phyloP scores from a whole-genome alignment of 2,797 vertebrate species.

The Sebastes cheni region DNA sequence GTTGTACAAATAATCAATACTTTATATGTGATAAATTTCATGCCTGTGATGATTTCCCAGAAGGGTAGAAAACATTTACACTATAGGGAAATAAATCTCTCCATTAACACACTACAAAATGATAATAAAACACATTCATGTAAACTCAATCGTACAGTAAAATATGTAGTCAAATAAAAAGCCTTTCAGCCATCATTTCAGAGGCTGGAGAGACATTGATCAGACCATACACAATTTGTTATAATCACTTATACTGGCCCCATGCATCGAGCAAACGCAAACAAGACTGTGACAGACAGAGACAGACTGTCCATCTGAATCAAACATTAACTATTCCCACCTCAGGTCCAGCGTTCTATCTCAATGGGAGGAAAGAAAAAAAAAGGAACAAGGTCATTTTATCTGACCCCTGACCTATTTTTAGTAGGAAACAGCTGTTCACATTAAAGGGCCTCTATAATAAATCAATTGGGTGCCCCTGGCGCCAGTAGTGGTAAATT shows the following conservation, averaged over 20 bases:
- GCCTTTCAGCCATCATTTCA: neutral
- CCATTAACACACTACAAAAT: neutral
- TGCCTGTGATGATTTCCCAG: neutral
- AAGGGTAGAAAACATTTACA: neutral
- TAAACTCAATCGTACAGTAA: neutral
- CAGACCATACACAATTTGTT: neutral
- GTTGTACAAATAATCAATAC: constrained; percentile 4
- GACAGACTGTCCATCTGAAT: constrained; percentile 6
- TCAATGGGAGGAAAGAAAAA: constrained; percentile 28
- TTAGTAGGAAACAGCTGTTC: constrained; percentile 83
- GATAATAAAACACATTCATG: neutral
- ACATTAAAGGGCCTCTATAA: constrained; percentile 74
- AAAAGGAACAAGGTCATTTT: constrained; percentile 71
- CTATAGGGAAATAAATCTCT: neutral
- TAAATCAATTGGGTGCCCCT: constrained; percentile 76
- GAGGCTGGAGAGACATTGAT: neutral
- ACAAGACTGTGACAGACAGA: neutral
- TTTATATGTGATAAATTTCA: neutral
- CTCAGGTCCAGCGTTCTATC: constrained; percentile 29
- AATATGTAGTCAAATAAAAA: neutral
- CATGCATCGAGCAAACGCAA: neutral
- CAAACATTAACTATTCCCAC: constrained; percentile 22
- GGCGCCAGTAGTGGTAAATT: constrained; percentile 75
- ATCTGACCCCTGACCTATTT: constrained; percentile 80
- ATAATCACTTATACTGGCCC: neutral